These are phyloP conservation scores for Papilio dardanus DNA, from an alignment of 1,140 invertebrate genomes.

Conservation along the genomic window DNA sequence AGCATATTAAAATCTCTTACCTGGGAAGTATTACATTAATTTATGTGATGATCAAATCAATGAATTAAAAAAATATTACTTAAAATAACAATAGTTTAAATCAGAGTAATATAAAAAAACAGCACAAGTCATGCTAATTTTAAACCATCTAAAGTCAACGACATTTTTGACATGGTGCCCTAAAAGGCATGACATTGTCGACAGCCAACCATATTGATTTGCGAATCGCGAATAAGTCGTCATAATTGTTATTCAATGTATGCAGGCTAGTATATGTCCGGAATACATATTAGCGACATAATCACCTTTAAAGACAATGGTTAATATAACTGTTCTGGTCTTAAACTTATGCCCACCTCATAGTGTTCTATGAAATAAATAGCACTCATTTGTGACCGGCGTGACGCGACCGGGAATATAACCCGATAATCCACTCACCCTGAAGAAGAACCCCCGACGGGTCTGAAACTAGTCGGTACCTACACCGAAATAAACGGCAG, in stretches of 20 bases:
- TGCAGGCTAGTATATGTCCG: not conserved
- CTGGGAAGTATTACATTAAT: too few relatives aligned
- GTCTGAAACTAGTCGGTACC: too few relatives aligned
- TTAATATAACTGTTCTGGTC: not conserved
- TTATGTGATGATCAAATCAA: not conserved
- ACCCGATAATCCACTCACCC: too few relatives aligned
- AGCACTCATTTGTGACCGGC: too few relatives aligned
- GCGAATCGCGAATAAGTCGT: slow-evolving; percentile 28
- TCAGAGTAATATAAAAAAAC: not conserved
- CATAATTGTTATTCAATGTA: slow-evolving; percentile 11
- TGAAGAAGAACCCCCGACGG: too few relatives aligned
- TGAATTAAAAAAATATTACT: not conserved
- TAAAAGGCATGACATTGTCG: slow-evolving; percentile 28
- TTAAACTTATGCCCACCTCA: not conserved
- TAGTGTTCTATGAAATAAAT: slow-evolving; percentile 5
- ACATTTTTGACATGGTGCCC: slow-evolving; percentile 26
- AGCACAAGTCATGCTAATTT: not conserved
- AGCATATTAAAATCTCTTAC: not conserved
- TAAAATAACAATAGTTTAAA: not conserved
- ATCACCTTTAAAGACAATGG: slow-evolving; percentile 33
- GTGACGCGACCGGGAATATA: too few relatives aligned
- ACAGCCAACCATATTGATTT: slow-evolving; percentile 10
- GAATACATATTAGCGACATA: slow-evolving; percentile 20
- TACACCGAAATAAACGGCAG: too few relatives aligned
- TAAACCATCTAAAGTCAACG: slow-evolving; percentile 13